Evolutionary conservation across 1,140 invertebrate species (phyloP).

Genomic region (Eriosoma lanigerum): DNA sequence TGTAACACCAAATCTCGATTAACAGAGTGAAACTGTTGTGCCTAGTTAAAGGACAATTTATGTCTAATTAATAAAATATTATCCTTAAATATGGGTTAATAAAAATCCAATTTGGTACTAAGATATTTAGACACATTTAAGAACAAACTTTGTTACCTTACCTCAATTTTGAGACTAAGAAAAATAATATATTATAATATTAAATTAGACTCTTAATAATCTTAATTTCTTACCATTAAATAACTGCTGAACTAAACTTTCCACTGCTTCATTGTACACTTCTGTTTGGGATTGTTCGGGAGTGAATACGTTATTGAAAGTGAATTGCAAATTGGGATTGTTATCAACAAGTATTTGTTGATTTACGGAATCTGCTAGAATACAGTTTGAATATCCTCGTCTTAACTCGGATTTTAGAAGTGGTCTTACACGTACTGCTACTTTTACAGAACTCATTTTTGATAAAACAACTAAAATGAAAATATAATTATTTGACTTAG

Average conservation of each 20-base stretch:
- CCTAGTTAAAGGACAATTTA: too few relatives aligned
- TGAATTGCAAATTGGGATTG: constrained; percentile 74
- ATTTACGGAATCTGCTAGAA: constrained; percentile 63
- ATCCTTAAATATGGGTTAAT: too few relatives aligned
- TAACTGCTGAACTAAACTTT: constrained; percentile 72
- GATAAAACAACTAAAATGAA: neutral
- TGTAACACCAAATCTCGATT: too few relatives aligned
- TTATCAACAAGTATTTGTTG: constrained; percentile 71
- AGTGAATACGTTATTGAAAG: constrained; percentile 85
- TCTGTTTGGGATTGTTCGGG: constrained; percentile 69
- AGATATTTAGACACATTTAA: too few relatives aligned
- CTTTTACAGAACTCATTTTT: constrained; percentile 72
- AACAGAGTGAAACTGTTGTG: too few relatives aligned
- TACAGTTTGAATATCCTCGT: constrained; percentile 61
- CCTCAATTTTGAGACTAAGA: too few relatives aligned
- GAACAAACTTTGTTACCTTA: too few relatives aligned
- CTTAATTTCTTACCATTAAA: constrained; percentile 71
- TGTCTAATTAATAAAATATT: too few relatives aligned
- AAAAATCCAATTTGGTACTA: too few relatives aligned
- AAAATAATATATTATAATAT: too few relatives aligned
- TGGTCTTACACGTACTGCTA: constrained; percentile 85
- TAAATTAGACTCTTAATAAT: neutral
- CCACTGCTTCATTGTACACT: constrained; percentile 77
- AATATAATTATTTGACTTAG: neutral
- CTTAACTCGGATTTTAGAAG: constrained; percentile 77